Evolutionary conservation across 2,888 invertebrate species (phyloP).

Genomic region (Chelonus formosanus): DNA sequence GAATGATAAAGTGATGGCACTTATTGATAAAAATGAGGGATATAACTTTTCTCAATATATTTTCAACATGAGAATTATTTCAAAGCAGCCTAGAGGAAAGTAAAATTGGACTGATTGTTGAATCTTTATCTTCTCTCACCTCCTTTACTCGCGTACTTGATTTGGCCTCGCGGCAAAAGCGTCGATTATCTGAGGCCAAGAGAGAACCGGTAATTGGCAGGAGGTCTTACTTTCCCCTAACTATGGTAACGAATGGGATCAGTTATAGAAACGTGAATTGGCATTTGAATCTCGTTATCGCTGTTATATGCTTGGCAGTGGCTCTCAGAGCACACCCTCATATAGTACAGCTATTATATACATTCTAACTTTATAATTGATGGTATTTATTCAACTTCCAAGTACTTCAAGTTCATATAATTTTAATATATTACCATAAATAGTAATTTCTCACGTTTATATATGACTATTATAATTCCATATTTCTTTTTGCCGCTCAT

Average conservation of each 20-base stretch:
- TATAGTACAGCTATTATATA: no score
- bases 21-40: no score
- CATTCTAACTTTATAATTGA: no score
- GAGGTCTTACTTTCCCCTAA: conserved; percentile 48
- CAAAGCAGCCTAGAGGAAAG: neutral
- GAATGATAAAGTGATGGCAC: no score
- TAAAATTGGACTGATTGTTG: conserved; percentile 22
- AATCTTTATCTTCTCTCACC: conserved; percentile 8
- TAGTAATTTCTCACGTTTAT: neutral
- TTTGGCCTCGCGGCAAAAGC: conserved; percentile 20
- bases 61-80: no score
- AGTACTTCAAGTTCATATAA: conserved; percentile 1
- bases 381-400: neutral
- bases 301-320: conserved; percentile 34
- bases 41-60: no score
- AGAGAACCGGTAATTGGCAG: conserved; percentile 51
- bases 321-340: conserved; percentile 30
- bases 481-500: neutral
- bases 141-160: neutral
- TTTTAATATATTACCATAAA: conserved; percentile 12
- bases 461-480: neutral
- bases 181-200: conserved; percentile 42
- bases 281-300: conserved; percentile 48
- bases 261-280: conserved; percentile 42
- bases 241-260: conserved; percentile 50